These are phyloP conservation scores for Heliothis peltigera DNA, from an alignment of 2,888 invertebrate genomes.

Conservation along the genomic window DNA sequence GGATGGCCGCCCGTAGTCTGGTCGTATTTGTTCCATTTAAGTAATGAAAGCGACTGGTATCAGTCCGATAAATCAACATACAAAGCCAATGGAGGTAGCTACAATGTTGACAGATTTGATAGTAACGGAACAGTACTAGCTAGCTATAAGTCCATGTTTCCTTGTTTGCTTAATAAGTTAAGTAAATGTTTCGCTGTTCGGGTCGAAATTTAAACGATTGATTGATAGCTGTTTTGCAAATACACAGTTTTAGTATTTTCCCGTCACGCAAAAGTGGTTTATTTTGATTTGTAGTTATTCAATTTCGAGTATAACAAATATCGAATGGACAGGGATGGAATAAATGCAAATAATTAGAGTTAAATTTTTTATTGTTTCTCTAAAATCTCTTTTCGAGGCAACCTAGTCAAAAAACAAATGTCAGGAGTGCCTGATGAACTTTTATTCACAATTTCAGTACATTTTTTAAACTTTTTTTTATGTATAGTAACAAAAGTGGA, in stretches of 20 bases:
- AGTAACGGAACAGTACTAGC: constrained; percentile 8
- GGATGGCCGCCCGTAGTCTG: constrained; percentile 14
- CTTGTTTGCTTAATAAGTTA: constrained; percentile 49
- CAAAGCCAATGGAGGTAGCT: constrained; percentile 26
- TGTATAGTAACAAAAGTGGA: not conserved
- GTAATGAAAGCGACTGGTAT: constrained; percentile 58
- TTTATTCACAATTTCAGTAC: too few species aligned
- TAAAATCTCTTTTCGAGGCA: too few species aligned
- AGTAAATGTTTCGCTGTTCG: constrained; percentile 41
- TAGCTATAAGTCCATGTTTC: constrained; percentile 30
- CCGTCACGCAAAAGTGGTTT: not conserved
- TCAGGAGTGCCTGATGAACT: too few species aligned
- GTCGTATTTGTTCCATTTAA: constrained; percentile 60
- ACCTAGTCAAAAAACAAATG: too few species aligned
- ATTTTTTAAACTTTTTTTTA: not conserved
- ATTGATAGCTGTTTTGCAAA: constrained; percentile 42
- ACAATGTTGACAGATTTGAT: constrained; percentile 50
- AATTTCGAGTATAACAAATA: not conserved
- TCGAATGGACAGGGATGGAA: not conserved
- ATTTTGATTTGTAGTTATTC: constrained; percentile 10
- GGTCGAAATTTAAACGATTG: constrained; percentile 35
- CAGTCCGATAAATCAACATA: constrained; percentile 64
- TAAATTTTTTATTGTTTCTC: not conserved
- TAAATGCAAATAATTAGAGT: not conserved
- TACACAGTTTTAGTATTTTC: constrained; percentile 38